Evolutionary conservation across 2,888 invertebrate genomes (phyloP).

Genomic region (Eupithecia centaureata): DNA sequence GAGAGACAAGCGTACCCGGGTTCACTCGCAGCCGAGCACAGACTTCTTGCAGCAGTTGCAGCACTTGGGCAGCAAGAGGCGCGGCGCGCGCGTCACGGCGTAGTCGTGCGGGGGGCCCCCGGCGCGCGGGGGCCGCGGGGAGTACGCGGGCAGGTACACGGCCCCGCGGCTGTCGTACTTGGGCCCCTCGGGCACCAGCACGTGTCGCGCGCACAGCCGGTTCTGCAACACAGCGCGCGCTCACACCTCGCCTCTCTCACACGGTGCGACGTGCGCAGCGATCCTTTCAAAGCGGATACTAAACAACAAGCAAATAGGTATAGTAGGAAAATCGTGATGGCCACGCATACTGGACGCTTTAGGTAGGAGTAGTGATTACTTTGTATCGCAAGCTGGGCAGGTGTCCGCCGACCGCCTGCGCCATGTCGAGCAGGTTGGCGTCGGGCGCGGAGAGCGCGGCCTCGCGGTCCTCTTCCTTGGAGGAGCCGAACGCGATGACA

Average conservation of each 20-base stretch:
- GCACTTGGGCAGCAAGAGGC: constrained; percentile 62
- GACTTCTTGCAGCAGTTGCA: constrained; percentile 77
- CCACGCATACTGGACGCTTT: too few relatives aligned
- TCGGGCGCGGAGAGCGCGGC: constrained; percentile 1
- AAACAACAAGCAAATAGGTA: too few relatives aligned
- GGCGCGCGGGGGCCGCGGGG: constrained; percentile 26
- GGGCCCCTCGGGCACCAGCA: constrained; percentile 64
- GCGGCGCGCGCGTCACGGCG: constrained; percentile 48
- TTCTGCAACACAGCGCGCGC: constrained; percentile 19
- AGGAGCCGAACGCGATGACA: not conserved
- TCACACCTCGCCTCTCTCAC: too few relatives aligned
- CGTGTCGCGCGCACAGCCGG: constrained; percentile 64
- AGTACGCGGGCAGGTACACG: constrained; percentile 50
- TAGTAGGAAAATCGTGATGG: too few relatives aligned
- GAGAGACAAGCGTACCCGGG: too few relatives aligned
- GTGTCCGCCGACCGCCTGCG: constrained; percentile 58
- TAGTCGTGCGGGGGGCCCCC: constrained; percentile 40
- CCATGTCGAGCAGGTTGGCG: constrained; percentile 61
- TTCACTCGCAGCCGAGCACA: constrained; percentile 69
- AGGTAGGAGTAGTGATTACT: constrained; percentile 42
- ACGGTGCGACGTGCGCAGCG: too few relatives aligned
- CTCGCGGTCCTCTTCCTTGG: not conserved
- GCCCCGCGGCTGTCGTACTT: constrained; percentile 57
- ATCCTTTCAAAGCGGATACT: too few relatives aligned
- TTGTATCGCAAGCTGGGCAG: constrained; percentile 51